Base-by-base conservation (phyloP, 2,797 vertebrate genomes). In the Strix occidentalis region DNA sequence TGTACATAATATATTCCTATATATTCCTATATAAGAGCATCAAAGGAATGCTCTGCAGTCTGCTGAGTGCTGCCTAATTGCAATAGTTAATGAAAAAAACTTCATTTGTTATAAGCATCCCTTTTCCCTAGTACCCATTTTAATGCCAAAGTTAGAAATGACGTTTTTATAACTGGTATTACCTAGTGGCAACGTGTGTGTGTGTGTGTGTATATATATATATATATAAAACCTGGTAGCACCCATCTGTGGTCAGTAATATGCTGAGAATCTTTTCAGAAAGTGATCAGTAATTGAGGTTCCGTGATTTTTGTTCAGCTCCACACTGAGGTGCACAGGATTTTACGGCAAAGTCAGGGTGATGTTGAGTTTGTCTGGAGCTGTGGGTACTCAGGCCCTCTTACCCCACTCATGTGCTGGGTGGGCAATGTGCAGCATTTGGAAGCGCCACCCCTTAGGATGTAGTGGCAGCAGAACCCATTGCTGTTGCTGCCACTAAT, bases 281-380 rank as follows among this genome's bases (percentile, higher is more conserved):
- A 51, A 57, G 56, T 6, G 13, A 16, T 41, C 31, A 3, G 19
- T 41, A 39, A 37, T 13, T 45, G 19, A 78, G 16, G 10, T 51
- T 48, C 17, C 21, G 26, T 24, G 7, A 4, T 12, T 51, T 61
- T 50, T 61, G 4, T 46, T 63, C 2, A 2, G 10, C 50, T 76
- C n/a, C 16, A 6, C 13, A 1, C 15, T 8, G 57, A 24, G 23
- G 21, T 23, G 35, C 26, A 6, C 18, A 24, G 45, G n/a, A 21
- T 78, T 68, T 26, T 11, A 45, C 0, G 0, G 37, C 31, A 24
- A 26, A 39, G n/a, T 21, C 48, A 2, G 0, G 7, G 4, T 53
- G 14, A 16, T 4, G 13, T 0, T 54, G 58, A 50, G 26, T 20
- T 68, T 3, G 1, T 25, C 25, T 54, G 43, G 35, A 72, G 33